These are phyloP conservation scores for Sebastes goodei DNA, from an alignment of 2,797 vertebrate species.

Conservation along the genomic window DNA sequence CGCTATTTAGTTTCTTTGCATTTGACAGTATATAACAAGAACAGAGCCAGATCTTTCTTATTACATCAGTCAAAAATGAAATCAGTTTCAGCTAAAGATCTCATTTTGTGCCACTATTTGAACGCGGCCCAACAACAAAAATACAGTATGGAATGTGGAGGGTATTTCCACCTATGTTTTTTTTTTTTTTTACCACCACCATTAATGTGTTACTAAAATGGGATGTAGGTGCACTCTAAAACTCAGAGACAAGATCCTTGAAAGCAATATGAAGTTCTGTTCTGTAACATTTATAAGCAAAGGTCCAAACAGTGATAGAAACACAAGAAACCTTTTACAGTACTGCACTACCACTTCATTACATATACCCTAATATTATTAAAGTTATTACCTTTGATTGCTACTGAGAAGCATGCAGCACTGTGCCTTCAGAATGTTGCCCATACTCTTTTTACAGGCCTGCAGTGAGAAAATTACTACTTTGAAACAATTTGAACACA, in stretches of 20 bases:
- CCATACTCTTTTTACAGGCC: constrained; percentile 28
- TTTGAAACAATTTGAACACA: constrained; percentile 53
- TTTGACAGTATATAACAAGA: neutral
- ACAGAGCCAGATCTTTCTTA: neutral
- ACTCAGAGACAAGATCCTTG: constrained; percentile 20
- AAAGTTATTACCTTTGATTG: constrained; percentile 43
- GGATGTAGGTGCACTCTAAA: constrained; percentile 19
- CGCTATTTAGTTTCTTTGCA: neutral
- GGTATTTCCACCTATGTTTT: neutral
- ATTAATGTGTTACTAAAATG: constrained; percentile 23
- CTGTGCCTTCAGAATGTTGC: constrained; percentile 72
- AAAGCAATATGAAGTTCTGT: constrained; percentile 61
- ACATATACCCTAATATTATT: constrained; percentile 1
- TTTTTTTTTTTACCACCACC: neutral
- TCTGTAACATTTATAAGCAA: constrained; percentile 40
- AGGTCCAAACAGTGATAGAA: neutral
- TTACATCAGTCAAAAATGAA: neutral
- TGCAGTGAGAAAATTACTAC: constrained; percentile 52
- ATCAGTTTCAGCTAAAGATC: neutral
- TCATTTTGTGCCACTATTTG: neutral
- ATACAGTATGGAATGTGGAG: neutral
- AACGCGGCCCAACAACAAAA: neutral
- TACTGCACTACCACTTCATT: constrained; percentile 19
- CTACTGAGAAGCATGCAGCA: constrained; percentile 69
- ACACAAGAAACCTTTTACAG: neutral